phyloP scores from a whole-genome alignment of 2,113 vertebrate species.

The Neoarius graeffei region DNA sequence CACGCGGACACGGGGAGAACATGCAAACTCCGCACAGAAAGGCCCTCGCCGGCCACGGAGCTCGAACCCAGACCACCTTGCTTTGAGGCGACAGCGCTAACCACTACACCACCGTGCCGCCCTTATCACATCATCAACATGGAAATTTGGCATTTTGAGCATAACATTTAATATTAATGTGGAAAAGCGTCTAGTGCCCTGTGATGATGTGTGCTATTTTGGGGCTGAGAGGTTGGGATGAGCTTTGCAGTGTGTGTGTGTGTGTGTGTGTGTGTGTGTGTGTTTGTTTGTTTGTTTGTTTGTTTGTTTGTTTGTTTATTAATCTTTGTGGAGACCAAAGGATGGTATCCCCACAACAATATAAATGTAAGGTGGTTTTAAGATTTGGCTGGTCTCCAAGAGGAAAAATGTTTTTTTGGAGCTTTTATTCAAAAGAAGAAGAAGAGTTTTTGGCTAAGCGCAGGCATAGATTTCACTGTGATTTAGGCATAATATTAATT shows the following conservation, averaged over 20 bases:
- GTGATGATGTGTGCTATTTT: not conserved
- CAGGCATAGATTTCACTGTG: not conserved
- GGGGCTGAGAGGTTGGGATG: not conserved
- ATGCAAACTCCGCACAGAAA: no score
- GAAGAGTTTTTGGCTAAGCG: not conserved
- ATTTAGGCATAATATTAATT: not conserved
- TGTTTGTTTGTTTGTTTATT: not conserved
- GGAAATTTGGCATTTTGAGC: not conserved
- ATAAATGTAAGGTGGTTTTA: not conserved
- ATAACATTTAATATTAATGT: conserved; percentile 17
- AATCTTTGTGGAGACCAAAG: not conserved
- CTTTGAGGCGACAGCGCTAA: no score
- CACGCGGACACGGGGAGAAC: no score
- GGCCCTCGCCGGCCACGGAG: no score
- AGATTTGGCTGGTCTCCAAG: not conserved
- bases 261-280: not conserved
- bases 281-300: not conserved
- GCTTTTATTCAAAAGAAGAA: not conserved
- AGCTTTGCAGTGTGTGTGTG: not conserved
- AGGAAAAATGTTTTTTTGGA: not conserved
- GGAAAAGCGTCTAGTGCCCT: not conserved
- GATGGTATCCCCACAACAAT: not conserved
- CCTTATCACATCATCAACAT: not conserved
- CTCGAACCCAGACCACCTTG: no score
- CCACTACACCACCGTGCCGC: no score